Evolutionary conservation across 2,797 vertebrate genomes (phyloP), one percentile per base, ranked within the genome.

Genomic region (Morelia viridis): DNA sequence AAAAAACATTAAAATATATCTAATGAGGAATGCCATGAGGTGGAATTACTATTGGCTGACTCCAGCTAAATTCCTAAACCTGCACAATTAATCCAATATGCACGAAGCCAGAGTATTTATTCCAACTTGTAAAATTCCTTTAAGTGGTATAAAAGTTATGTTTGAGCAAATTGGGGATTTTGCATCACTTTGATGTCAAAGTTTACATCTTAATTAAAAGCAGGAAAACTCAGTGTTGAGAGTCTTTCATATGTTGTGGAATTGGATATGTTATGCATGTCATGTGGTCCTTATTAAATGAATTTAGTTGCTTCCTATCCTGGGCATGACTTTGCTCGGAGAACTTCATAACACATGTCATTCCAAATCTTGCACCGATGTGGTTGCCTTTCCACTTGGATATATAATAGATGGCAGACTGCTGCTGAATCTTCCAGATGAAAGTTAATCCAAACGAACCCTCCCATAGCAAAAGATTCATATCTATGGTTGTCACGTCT

Each of bases 251-350:
- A 87, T 80, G 61, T 80, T 89, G 53, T 71, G 88, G 71, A 65
- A 57, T 90, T 91, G 53, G 85, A 92, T 94, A 92, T 89, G 93
- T 94, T 94, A 94, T 95, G 91, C 0, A 0, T 85, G 91, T 91
- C 93, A 96, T 94, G 89, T 96, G 95, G 92, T 96, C 95, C 93
- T 94, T 93, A 88, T 97, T 97, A 95, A 96, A 95, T 94, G 95
- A 95, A 95, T 68, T 88, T 93, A 94, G 91, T 94, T 96, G 94
- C 95, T 94, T 95, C 64, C 93, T 92, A 93, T 60, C 85, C 65
- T 90, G 68, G 65, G 15, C 85, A 80, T 90, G 92, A 90, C 92
- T 85, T 68, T 92, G 58, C 61, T 68, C 64, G 87, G 64, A 50
- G 58, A 92, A 76, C 92, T 85, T 87, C 85, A 90, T 92, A 92